Percentiles rank a stretch among this genome's conserved stretches.
Evolutionary conservation across 2,888 invertebrate genomes (phyloP).

Genomic region (Acanthosepion pharaonis): DNA sequence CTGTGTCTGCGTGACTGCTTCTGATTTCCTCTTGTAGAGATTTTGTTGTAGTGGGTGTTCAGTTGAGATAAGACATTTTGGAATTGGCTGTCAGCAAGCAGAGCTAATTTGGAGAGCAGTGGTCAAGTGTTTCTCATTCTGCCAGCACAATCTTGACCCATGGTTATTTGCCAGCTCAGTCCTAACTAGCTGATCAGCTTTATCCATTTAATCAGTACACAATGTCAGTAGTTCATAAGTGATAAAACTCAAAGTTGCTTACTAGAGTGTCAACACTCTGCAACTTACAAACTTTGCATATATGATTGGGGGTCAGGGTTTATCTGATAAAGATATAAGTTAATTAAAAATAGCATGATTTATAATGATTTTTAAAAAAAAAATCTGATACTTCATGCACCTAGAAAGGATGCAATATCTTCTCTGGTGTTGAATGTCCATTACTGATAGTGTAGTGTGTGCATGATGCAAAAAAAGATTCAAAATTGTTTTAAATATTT

Average conservation of each 20-base stretch:
- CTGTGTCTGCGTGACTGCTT: constrained; percentile 33
- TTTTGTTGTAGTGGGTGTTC: background rate
- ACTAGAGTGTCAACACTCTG: background rate
- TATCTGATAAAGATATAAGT: no score
- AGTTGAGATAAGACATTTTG: background rate
- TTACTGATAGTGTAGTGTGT: no score
- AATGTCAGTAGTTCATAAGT: background rate
- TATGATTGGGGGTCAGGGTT: background rate
- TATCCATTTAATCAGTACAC: background rate
- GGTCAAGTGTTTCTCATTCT: constrained; percentile 14
- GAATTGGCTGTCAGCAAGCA: constrained; percentile 17
- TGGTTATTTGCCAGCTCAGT: background rate
- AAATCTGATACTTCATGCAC: no score
- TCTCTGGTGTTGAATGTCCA: no score
- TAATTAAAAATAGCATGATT: no score
- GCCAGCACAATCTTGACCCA: background rate
- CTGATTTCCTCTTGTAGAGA: background rate
- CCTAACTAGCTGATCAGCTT: background rate
- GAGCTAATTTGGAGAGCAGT: background rate
- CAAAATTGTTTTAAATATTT: no score
- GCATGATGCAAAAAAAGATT: no score
- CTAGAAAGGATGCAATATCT: no score
- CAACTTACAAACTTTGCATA: background rate
- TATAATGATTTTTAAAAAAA: no score
- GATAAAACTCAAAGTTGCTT: background rate